A percentile compares a stretch with the other conserved stretches of the same genome.
These are phyloP conservation scores for Rhinoptilus africanus DNA, from an alignment of 2,113 vertebrate genomes.

Conservation along the genomic window DNA sequence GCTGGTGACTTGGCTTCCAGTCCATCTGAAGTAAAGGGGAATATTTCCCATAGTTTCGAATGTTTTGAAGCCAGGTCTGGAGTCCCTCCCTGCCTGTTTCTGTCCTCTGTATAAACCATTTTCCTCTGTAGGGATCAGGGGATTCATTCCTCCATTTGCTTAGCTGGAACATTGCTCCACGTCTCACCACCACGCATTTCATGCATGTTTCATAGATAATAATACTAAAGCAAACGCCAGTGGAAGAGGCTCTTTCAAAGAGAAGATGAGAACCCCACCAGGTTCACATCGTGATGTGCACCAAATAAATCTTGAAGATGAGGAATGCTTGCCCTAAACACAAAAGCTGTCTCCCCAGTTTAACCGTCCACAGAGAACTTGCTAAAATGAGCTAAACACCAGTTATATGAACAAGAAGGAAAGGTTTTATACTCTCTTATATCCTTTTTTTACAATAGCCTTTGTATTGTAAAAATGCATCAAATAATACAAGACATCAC, in stretches of 20 bases:
- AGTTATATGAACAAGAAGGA: background rate
- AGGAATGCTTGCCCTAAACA: background rate
- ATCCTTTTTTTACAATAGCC: background rate
- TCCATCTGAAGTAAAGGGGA: background rate
- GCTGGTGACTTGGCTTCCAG: constrained; percentile 1
- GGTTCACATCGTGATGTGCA: background rate
- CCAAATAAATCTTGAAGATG: background rate
- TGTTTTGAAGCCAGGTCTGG: background rate
- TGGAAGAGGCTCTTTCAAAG: background rate
- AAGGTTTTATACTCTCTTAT: background rate
- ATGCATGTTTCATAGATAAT: background rate
- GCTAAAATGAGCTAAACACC: background rate
- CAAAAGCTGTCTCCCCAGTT: background rate
- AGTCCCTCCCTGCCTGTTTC: background rate
- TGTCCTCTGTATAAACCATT: background rate
- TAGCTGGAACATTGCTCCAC: background rate
- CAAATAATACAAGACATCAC: no score
- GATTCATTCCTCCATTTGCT: background rate
- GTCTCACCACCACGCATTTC: background rate
- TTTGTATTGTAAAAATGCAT: background rate
- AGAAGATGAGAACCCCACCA: background rate
- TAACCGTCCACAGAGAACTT: background rate
- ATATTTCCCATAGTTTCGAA: constrained; percentile 3
- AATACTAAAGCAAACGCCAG: background rate
- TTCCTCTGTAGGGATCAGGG: background rate